Percentiles rank a stretch among this genome's conserved stretches.
Evolutionary conservation across 2,113 vertebrate species (phyloP).

Genomic region (Semicossyphus pulcher): DNA sequence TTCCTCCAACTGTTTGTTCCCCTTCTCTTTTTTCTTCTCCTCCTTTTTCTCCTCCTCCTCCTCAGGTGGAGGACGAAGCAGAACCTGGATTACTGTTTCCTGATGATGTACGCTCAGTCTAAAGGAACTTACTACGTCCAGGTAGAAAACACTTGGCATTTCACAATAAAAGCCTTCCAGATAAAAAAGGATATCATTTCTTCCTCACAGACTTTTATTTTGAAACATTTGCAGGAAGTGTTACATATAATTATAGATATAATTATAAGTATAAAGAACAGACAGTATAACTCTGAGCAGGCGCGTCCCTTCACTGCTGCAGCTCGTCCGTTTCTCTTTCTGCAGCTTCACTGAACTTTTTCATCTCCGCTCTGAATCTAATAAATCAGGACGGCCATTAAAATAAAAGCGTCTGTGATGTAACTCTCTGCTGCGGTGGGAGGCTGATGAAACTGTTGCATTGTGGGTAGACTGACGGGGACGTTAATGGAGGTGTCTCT

Average conservation of each 20-base stretch:
- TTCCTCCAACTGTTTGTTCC: background rate
- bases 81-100: conserved; percentile 98
- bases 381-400: conserved; percentile 8
- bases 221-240: conserved; percentile 1
- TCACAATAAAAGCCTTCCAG: no score
- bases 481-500: conserved; percentile 7
- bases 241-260: no score
- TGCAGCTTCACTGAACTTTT: no score
- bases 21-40: background rate
- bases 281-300: no score
- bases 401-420: conserved; percentile 14
- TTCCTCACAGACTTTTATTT: background rate
- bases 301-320: no score
- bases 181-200: no score
- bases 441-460: conserved; percentile 57
- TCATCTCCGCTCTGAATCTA: background rate
- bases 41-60: conserved; percentile 31
- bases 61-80: conserved; percentile 98
- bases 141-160: conserved; percentile 35
- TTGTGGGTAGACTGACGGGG: conserved; percentile 31
- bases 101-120: conserved; percentile 99
- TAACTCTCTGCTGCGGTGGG: background rate
- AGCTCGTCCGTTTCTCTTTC: no score
- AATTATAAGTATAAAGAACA: no score
- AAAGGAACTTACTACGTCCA: conserved; percentile 95